Conservation (phyloP, 2,888 invertebrate genomes). For the Caenorhabditis plicata region DNA sequence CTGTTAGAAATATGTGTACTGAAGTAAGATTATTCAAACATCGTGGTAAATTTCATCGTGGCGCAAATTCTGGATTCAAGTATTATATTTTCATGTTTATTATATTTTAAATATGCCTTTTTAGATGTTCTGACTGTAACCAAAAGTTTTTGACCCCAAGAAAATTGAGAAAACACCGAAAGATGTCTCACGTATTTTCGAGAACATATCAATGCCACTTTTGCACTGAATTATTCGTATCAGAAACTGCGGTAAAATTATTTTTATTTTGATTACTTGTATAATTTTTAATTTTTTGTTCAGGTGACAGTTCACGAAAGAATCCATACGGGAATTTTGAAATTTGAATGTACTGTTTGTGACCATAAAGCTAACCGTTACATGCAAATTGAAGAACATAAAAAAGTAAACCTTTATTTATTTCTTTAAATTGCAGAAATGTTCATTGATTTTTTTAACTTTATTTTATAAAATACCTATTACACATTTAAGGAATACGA, state of each 20-base stretch:
- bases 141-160: slow-evolving; percentile 65
- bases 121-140: slow-evolving; percentile 62
- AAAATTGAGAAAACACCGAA: slow-evolving; percentile 64
- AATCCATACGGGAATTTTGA: slow-evolving; percentile 66
- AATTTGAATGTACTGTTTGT: slow-evolving; percentile 62
- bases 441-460: slow-evolving; percentile 1
- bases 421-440: slow-evolving; percentile 3
- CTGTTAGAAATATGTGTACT: slow-evolving; percentile 63
- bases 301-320: slow-evolving; percentile 65
- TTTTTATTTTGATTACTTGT: slow-evolving; percentile 25
- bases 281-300: no score
- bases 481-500: no score
- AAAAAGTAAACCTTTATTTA: slow-evolving; percentile 31
- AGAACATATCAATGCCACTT: slow-evolving; percentile 65
- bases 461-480: no score
- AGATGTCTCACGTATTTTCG: slow-evolving; percentile 65
- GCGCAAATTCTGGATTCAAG: slow-evolving; percentile 60
- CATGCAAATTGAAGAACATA: slow-evolving; percentile 61
- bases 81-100: no score
- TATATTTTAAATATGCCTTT: no score
- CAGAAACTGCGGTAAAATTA: slow-evolving; percentile 49
- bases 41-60: slow-evolving; percentile 53
- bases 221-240: slow-evolving; percentile 64
- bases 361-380: slow-evolving; percentile 56
- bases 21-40: slow-evolving; percentile 45